These are phyloP conservation scores for Aphis gossypii DNA, from an alignment of 1,140 invertebrate species.

Conservation along the genomic window DNA sequence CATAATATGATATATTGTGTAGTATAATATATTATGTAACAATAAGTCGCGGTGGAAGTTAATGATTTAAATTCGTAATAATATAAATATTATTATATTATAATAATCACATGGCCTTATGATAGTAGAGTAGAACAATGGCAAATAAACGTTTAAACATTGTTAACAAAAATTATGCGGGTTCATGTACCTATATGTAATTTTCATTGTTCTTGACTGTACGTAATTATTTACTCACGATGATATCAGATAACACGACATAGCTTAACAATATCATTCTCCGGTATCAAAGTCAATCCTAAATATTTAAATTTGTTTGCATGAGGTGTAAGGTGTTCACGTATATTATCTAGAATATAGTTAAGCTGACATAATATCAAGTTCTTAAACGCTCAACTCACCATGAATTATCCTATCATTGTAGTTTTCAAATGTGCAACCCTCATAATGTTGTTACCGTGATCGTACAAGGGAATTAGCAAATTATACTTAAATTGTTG, in stretches of 20 bases:
- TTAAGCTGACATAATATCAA: background rate
- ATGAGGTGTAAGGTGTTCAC: background rate
- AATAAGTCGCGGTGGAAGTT: background rate
- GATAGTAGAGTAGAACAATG: background rate
- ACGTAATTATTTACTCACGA: background rate
- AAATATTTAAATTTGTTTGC: background rate
- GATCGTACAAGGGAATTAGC: too few relatives aligned
- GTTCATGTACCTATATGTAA: background rate
- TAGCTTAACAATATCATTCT: conserved; percentile 2
- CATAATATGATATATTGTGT: background rate
- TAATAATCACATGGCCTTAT: background rate
- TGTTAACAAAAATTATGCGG: background rate
- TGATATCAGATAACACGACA: conserved; percentile 1
- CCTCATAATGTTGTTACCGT: background rate
- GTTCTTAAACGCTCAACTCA: background rate
- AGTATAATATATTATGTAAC: background rate
- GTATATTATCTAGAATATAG: background rate
- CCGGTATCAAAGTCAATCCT: background rate
- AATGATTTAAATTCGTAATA: background rate
- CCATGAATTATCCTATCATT: background rate
- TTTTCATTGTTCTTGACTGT: background rate
- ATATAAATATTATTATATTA: background rate
- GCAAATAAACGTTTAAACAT: background rate
- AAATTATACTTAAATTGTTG: background rate
- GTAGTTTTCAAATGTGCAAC: background rate